Evolutionary conservation across 2,113 vertebrate genomes (phyloP), one percentile per base, ranked within the genome.

Genomic region (Telmatochromis brachygnathus): DNA sequence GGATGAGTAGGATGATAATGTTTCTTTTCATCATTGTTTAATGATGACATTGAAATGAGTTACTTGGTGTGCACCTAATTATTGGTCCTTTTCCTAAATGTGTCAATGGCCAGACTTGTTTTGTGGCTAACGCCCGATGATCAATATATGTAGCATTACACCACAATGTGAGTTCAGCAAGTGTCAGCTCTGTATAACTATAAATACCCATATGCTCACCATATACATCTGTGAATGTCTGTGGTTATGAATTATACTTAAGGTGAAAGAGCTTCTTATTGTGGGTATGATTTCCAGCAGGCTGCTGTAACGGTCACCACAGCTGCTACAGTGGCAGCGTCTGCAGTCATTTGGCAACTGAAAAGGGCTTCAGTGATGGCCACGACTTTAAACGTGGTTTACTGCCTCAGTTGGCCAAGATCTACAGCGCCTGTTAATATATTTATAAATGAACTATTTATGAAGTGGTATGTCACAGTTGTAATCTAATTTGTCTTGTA

Each of bases 401-500:
- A 81, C 23, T 49, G 49, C 83, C 30, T 30, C 51, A 37, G 14
- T 35, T 26, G 23, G 33, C 30, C 30, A 0, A 58, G 39, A 82
- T 35, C 47, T 70, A 62, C 49, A 51, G 26, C 10, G 0, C 73
- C 73, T 49, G 26, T 77, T 47, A 39, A 7, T 30, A 28, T n/a
- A 3, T 54, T 30, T 51, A 56, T 21, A 33, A 87, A 75, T 60
- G 30, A 81, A 6, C 4, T 6, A n/a, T 19, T 53, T 73, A 11
- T 83, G 15, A 23, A 3, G 6, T 55, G 5, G 6, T 45, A 4
- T 49, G 45, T 56, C 86, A 42, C 60, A 77, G 77, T 37, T 17
- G 9, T 92, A 81, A 93, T 26, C 35, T 47, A 2, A 5, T 79
- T 39, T 91, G 56, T 89, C 87, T 92, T 89, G 35, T 92, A 99